phyloP scores from a whole-genome alignment of 2,113 vertebrate genomes.

The Notechis scutatus region DNA sequence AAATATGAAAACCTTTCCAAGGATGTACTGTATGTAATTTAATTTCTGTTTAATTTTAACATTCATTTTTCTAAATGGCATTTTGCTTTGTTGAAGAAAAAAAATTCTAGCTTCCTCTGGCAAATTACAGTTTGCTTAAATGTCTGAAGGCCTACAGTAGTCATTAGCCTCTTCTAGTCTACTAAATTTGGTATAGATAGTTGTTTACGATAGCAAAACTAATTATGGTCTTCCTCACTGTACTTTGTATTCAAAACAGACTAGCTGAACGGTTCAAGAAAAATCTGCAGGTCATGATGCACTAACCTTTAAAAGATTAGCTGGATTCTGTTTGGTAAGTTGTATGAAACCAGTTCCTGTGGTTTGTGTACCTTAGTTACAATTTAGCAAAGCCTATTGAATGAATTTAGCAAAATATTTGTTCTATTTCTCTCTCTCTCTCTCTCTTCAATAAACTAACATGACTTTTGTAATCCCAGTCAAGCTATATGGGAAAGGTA shows the following conservation, averaged over 20 bases:
- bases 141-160: neutral
- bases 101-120: neutral
- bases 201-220: neutral
- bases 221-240: neutral
- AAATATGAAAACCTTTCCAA: neutral
- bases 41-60: neutral
- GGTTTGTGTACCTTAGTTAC: neutral
- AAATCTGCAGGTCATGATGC: neutral
- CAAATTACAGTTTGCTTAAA: neutral
- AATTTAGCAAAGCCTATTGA: neutral
- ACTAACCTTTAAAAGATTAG: neutral
- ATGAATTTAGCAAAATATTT: neutral
- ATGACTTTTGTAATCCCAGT: neutral
- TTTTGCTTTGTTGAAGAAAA: neutral
- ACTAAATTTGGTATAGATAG: neutral
- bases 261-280: neutral
- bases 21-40: neutral
- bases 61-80: neutral
- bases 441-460: neutral
- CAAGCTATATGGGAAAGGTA: neutral
- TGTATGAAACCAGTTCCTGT: neutral
- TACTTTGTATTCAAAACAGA: neutral
- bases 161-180: neutral
- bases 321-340: neutral
- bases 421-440: neutral